Percentiles rank a stretch among this genome's conserved stretches.
Conservation (phyloP, 2,113 vertebrate species). For the Actenoides hombroni region DNA sequence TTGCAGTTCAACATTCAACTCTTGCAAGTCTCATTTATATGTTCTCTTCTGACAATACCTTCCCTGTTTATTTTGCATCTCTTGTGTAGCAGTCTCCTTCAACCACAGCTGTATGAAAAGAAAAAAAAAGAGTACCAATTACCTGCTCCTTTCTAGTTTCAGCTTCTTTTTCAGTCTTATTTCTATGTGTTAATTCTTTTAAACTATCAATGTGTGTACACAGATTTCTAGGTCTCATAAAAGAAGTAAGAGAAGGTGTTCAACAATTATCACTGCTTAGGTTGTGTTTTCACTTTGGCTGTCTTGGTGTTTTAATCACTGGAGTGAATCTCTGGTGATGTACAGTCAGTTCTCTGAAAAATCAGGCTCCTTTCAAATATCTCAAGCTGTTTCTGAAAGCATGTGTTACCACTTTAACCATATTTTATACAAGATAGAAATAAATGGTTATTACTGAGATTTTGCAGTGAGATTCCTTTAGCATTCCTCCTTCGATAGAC, state of each 20-base stretch:
- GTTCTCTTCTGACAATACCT: background rate
- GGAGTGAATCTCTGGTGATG: background rate
- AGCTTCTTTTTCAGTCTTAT: background rate
- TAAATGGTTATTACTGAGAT: background rate
- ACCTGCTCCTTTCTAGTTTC: background rate
- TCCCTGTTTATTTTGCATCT: background rate
- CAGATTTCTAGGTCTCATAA: background rate
- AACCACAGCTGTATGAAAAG: background rate
- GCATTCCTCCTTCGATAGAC: background rate
- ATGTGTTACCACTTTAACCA: background rate
- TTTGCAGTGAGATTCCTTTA: background rate
- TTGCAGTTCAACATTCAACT: background rate
- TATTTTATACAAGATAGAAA: background rate
- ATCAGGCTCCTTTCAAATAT: background rate
- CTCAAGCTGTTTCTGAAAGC: background rate
- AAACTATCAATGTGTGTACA: background rate
- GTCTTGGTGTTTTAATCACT: background rate
- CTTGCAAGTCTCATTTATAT: background rate
- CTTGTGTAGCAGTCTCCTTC: background rate
- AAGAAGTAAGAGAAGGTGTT: background rate
- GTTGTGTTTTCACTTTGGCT: background rate
- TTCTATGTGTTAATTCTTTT: background rate
- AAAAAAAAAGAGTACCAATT: background rate
- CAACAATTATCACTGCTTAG: background rate
- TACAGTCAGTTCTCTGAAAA: background rate